Base-by-base conservation (phyloP, 2,113 vertebrate species). In the Alethe diademata region DNA sequence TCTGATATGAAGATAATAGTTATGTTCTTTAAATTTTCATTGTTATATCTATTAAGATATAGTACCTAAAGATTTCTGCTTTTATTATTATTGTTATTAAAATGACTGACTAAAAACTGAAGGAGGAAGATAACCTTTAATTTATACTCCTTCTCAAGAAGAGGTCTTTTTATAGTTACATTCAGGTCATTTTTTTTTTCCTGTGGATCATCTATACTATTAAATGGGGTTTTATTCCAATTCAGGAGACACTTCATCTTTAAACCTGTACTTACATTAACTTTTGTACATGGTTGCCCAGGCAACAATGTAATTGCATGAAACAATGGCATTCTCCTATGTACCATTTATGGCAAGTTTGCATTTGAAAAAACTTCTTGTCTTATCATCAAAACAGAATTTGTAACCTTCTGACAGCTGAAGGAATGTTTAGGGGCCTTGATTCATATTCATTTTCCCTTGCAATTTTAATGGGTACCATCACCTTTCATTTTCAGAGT, bases 231-330 rank as follows among this genome's bases (percentile, higher is more conserved):
- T 94, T 97, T 93, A 94, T 96, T 96, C 85, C 82, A 95, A 90
- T 96, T 97, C 96, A 95, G 90, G 82, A 96, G 96, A 96, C 86
- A 60, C 70, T 96, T 97, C 60, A 42, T 97, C 96, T 98, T 97
- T 97, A 97, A 97, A 96, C 92, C 95, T 97, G 90, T 94, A 93
- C 95, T 97, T 96, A 97, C 91, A 96, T 95, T 98, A 98, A 98
- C 97, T 98, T 97, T 95, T 95, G 94, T 97, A 95, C 94, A 95
- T 51, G 71, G 97, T 98, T 98, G 96, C 97, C 98, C 79, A 96
- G 96, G 97, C 95, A 98, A 98, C 98, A 88, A 65, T 96, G 87
- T 97, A 97, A 98, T 98, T 98, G 94, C 92, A 97, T 95, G 95
- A 97, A 98, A 97, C 97, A 98, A 95, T 97, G 64, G 87, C 93